Base-by-base conservation (phyloP, 2,888 invertebrate species). In the Calameuta idolon region DNA sequence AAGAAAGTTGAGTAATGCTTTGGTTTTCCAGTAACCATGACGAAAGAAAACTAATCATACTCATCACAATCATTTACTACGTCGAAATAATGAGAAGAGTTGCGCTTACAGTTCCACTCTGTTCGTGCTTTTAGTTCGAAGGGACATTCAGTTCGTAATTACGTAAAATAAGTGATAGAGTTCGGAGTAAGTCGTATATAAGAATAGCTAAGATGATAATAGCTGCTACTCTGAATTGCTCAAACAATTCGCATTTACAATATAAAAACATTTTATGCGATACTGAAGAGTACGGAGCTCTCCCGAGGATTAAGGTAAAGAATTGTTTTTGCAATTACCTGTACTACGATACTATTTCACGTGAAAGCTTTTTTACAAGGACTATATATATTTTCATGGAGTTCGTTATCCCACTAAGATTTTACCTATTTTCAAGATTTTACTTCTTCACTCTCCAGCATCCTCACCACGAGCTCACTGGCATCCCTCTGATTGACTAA, bases 401-500 rank as follows among this genome's bases (percentile, higher is more conserved):
- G 85, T 33, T 71, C 12, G 12, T 71, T 71, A 34, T 34, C 12
- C 31, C 31, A 4, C 71, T 15, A 71, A 71, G 71, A 33, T 71
- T 71, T 33, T 31, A 31, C 71, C 33, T 5, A 69, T 69, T 69
- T 71, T 34, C 33, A 71, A 33, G 15, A 69, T 69, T 12, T 71
- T 12, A 9, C 11, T 33, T 34, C 31, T 71, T 31, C 5, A 71
- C 34, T 33, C 33, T 12, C 12, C 34, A 12, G 12, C 31, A 34
- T 33, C 71, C 69, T 73, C 76, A 77, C 73, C n/a, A 5, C 71
- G 9, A 69, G 9, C 69, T 73, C 78, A 78, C 73, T 23, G 33
- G 33, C 76, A 79, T 77, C 80, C 0, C 79, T 74, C 75, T 81
- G 85, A 85, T 85, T 82, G 84, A 82, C 81, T 82, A 85, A 85